These are phyloP conservation scores for Sarcophilus harrisii DNA, from an alignment of 2,797 vertebrate genomes.

Conservation along the genomic window DNA sequence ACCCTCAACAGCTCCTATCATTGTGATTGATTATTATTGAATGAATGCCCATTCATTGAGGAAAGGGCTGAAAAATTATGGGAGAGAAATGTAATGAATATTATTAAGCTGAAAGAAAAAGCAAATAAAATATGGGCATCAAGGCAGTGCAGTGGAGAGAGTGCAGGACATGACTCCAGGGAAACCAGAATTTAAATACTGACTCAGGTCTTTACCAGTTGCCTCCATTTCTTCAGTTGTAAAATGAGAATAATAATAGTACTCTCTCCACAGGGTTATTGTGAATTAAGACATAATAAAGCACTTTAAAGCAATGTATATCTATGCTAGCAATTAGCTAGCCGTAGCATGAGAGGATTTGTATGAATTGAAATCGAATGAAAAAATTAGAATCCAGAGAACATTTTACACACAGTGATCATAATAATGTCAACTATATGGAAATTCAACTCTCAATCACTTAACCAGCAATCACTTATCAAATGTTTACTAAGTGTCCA, in stretches of 20 bases:
- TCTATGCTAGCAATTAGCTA: neutral
- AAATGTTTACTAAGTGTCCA: neutral
- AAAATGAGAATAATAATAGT: neutral
- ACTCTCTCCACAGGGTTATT: neutral
- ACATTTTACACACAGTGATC: neutral
- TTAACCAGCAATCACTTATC: neutral
- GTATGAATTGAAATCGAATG: too few relatives aligned
- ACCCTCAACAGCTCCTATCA: neutral
- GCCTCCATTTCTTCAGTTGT: neutral
- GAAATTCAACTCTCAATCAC: neutral
- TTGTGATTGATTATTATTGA: neutral
- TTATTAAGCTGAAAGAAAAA: neutral
- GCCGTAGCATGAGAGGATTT: too few relatives aligned
- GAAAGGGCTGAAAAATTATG: neutral
- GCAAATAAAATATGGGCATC: neutral
- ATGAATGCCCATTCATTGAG: neutral
- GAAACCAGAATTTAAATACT: neutral
- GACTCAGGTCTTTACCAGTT: neutral
- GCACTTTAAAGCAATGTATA: neutral
- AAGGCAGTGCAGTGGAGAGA: neutral
- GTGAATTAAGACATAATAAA: neutral
- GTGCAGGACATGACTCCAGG: too few relatives aligned
- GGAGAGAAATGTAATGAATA: neutral
- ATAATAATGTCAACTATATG: too few relatives aligned
- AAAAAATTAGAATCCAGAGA: neutral